Percentiles rank a stretch among this genome's conserved stretches.
These are phyloP conservation scores for Rhadina sibilatrix DNA, from an alignment of 2,113 vertebrate species.

Conservation along the genomic window DNA sequence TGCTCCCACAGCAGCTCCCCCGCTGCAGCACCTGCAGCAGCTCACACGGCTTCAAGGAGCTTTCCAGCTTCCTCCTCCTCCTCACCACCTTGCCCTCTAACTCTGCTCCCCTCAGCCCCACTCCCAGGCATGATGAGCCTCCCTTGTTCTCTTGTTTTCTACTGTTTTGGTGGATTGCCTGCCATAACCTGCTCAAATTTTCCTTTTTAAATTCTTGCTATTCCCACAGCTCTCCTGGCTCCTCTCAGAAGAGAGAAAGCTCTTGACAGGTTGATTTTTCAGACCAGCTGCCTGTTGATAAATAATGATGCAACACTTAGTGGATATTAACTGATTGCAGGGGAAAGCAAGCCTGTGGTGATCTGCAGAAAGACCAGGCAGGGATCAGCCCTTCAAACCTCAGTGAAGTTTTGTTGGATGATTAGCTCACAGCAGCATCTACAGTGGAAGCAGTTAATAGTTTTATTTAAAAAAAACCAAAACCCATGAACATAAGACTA, in stretches of 20 bases:
- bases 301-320: background rate
- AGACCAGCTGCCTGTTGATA: background rate
- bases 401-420: background rate
- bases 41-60: background rate
- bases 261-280: background rate
- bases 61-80: background rate
- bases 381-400: background rate
- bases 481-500: background rate
- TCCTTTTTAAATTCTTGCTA: background rate
- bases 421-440: background rate
- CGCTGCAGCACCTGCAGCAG: fast-evolving
- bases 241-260: background rate
- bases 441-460: background rate
- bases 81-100: background rate
- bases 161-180: background rate
- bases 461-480: background rate
- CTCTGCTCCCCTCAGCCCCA: background rate
- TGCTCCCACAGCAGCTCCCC: background rate
- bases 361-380: background rate
- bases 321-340: background rate
- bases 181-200: background rate
- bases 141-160: background rate
- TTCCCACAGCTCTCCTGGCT: background rate
- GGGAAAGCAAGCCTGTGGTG: background rate
- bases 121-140: background rate